A percentile compares a stretch with the other conserved stretches of the same genome.
These are phyloP conservation scores for Protophormia terraenovae DNA, from an alignment of 2,888 invertebrate species.

Conservation along the genomic window DNA sequence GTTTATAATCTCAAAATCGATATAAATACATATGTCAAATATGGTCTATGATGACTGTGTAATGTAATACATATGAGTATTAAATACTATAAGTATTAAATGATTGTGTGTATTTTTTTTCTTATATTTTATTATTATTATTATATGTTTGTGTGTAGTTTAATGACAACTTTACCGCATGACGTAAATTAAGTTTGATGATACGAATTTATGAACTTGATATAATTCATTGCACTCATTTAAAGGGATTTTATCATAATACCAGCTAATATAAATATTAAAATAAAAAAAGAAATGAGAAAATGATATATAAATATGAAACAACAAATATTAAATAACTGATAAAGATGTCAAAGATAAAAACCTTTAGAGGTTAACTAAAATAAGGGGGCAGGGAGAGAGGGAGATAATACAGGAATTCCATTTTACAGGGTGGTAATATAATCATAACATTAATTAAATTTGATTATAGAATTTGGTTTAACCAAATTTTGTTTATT, in stretches of 20 bases:
- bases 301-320: not conserved
- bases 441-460: not conserved
- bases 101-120: not conserved
- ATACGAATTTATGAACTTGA: conserved; percentile 43
- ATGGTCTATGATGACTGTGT: not conserved
- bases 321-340: not conserved
- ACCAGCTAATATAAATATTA: no score
- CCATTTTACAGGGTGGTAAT: not conserved
- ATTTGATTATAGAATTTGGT: no score
- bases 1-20: not conserved
- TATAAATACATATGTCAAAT: not conserved
- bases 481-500: no score
- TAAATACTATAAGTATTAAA: conserved; percentile 3
- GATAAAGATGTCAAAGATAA: not conserved
- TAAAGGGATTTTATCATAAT: conserved; percentile 33
- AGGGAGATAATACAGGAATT: not conserved
- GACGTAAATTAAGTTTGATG: conserved; percentile 36
- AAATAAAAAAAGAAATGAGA: not conserved
- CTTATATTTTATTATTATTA: no score
- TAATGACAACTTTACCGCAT: conserved; percentile 21
- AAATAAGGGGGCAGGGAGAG: not conserved
- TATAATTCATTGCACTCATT: conserved; percentile 56
- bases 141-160: not conserved
- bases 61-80: not conserved
- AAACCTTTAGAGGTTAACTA: not conserved